Evolutionary conservation across 2,888 invertebrate species (phyloP).

Genomic region (Nyleta sp.): DNA sequence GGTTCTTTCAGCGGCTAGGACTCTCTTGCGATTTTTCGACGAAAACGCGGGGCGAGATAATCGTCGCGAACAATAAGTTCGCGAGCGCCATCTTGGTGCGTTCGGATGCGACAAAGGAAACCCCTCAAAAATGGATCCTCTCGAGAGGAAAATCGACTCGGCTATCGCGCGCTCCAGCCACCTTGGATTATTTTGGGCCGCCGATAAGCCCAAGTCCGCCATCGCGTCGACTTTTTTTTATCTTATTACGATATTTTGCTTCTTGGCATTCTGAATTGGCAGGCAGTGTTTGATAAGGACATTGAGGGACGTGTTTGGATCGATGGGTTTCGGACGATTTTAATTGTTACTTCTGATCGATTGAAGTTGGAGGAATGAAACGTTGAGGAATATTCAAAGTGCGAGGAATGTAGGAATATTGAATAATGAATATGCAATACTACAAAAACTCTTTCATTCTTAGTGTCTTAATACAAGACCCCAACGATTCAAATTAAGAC

Average conservation of each 20-base stretch:
- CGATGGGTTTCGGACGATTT: constrained; percentile 3
- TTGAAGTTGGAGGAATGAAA: too few species aligned
- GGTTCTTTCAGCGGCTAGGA: constrained; percentile 44
- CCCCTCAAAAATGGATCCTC: constrained; percentile 66
- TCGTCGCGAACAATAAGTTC: constrained; percentile 72
- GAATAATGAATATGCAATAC: too few species aligned
- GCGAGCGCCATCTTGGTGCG: constrained; percentile 60
- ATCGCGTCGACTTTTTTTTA: constrained; percentile 28
- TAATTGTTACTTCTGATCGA: constrained; percentile 15
- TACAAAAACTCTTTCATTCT: too few species aligned
- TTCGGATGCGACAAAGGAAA: constrained; percentile 50
- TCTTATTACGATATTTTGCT: constrained; percentile 40
- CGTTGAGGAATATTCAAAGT: too few species aligned
- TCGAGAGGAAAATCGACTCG: constrained; percentile 71
- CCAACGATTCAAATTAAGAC: too few species aligned
- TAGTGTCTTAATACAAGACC: too few species aligned
- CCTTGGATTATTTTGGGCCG: constrained; percentile 12
- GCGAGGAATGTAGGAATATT: too few species aligned
- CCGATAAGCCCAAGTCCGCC: constrained; percentile 6
- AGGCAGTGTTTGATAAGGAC: constrained; percentile 28
- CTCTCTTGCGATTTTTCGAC: constrained; percentile 61
- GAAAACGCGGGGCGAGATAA: constrained; percentile 69
- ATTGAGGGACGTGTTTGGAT: constrained; percentile 8
- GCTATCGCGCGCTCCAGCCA: constrained; percentile 13
- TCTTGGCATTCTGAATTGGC: constrained; percentile 20